A percentile compares a stretch with the other conserved stretches of the same genome.
These are phyloP conservation scores for Chloropsis hardwickii DNA, from an alignment of 2,113 vertebrate genomes.

Conservation along the genomic window DNA sequence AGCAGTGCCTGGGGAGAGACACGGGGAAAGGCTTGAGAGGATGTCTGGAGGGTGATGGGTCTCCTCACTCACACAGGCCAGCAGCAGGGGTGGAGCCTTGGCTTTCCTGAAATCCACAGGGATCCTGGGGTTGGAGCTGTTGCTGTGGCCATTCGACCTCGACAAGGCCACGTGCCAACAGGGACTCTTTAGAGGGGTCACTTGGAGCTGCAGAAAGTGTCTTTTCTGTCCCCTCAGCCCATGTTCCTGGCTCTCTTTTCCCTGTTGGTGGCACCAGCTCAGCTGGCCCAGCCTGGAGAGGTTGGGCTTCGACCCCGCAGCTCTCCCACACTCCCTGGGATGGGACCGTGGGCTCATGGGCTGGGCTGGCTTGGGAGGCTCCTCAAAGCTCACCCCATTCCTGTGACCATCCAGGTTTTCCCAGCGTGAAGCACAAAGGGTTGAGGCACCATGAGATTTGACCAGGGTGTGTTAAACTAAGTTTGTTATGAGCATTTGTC, in stretches of 20 bases:
- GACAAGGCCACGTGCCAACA: not conserved
- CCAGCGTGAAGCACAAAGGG: not conserved
- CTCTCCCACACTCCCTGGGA: not conserved
- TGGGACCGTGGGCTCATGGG: not conserved
- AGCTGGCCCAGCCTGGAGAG: not conserved
- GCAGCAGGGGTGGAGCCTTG: not conserved
- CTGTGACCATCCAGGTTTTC: not conserved
- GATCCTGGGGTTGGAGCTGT: fast-evolving
- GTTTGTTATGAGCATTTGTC: fast-evolving
- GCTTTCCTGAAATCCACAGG: fast-evolving
- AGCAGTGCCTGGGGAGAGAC: not conserved
- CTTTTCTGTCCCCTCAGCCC: not conserved
- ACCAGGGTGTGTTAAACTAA: fast-evolving
- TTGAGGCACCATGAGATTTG: not conserved
- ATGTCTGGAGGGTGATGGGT: not conserved
- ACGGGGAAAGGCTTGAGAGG: not conserved
- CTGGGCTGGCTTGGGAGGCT: not conserved
- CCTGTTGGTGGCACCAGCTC: not conserved
- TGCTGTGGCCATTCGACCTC: not conserved
- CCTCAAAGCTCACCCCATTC: not conserved
- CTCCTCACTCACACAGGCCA: not conserved
- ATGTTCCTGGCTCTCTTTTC: fast-evolving
- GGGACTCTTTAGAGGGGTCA: not conserved
- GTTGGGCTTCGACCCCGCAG: fast-evolving
- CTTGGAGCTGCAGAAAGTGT: not conserved